phyloP scores from a whole-genome alignment of 2,888 invertebrate species.

The Caprella mutica region DNA sequence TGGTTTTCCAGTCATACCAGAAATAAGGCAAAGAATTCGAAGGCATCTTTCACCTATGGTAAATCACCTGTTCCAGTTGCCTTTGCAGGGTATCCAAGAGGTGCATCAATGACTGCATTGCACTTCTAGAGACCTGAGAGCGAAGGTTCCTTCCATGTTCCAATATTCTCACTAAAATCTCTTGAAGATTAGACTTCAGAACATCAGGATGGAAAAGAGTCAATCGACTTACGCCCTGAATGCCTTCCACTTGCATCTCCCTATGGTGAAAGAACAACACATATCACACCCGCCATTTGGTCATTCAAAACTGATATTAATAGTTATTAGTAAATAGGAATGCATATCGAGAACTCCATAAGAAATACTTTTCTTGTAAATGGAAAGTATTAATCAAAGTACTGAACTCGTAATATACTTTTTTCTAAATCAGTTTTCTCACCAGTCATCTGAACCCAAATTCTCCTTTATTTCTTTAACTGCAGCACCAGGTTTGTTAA shows the following conservation, averaged over 20 bases:
- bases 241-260: conserved; percentile 64
- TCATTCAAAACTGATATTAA: no score
- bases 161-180: conserved; percentile 57
- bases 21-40: no score
- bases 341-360: no score
- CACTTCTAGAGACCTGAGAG: conserved; percentile 81
- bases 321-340: no score
- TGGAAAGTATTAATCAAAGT: no score
- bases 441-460: conserved; percentile 2
- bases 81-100: conserved; percentile 52
- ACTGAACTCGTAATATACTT: no score
- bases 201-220: conserved; percentile 55
- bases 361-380: no score
- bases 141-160: conserved; percentile 75
- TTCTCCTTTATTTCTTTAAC: background rate
- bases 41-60: conserved; percentile 25
- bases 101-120: conserved; percentile 69
- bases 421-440: no score
- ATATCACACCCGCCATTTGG: no score
- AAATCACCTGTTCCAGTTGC: conserved; percentile 51
- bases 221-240: conserved; percentile 56
- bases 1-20: no score
- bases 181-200: conserved; percentile 52
- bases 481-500: background rate
- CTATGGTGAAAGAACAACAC: no score